Percentiles rank a stretch among this genome's conserved stretches.
Conservation (phyloP, 2,113 vertebrate species). For the Picathartes gymnocephalus region DNA sequence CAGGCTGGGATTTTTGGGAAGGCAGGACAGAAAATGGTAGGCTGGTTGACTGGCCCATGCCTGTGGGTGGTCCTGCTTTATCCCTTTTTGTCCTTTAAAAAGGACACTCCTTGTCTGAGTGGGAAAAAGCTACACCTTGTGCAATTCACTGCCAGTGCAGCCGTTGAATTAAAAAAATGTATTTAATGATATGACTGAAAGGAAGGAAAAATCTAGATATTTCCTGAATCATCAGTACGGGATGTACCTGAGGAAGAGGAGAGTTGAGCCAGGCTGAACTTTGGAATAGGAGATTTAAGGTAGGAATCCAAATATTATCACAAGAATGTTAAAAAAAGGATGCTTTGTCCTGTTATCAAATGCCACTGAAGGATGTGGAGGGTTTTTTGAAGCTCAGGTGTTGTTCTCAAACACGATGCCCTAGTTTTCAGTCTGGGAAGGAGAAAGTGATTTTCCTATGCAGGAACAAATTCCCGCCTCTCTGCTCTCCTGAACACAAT, state of each 20-base stretch:
- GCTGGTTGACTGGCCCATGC: not conserved
- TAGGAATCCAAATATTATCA: not conserved
- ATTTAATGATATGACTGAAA: not conserved
- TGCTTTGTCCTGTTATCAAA: not conserved
- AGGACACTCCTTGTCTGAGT: not conserved
- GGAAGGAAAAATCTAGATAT: not conserved
- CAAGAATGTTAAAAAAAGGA: not conserved
- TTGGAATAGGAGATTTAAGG: not conserved
- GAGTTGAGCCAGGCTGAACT: not conserved
- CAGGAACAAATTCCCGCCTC: not conserved
- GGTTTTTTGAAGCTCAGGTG: not conserved
- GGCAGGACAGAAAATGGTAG: not conserved
- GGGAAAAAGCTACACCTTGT: not conserved
- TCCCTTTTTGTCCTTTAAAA: not conserved
- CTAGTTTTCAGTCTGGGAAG: not conserved
- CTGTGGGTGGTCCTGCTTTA: not conserved
- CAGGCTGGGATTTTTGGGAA: not conserved
- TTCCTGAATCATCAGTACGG: not conserved
- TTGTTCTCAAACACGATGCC: not conserved
- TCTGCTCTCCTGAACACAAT: not conserved
- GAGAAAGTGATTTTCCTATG: not conserved
- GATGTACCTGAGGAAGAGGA: not conserved
- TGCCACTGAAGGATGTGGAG: not conserved
- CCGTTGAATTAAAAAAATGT: not conserved
- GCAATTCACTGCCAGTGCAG: not conserved